Evolutionary conservation across 1,140 invertebrate species (phyloP).

Genomic region (Papilio aristodemus): DNA sequence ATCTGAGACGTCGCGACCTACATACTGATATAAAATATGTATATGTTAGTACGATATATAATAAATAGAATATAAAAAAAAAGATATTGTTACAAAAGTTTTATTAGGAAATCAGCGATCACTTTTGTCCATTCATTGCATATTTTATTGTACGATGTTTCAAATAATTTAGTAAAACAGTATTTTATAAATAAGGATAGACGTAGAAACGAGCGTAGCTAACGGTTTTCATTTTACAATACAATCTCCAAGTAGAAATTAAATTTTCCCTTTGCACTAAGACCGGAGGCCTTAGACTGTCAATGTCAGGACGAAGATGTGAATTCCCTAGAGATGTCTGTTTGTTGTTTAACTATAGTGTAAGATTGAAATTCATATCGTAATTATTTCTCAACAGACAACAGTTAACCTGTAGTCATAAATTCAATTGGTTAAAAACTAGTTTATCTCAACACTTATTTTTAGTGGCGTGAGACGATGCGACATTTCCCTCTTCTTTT

Average conservation of each 20-base stretch:
- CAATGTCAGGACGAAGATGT: conserved; percentile 21
- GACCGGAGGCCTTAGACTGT: conserved; percentile 23
- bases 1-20: neutral
- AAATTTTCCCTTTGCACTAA: conserved; percentile 44
- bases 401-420: too few relatives aligned
- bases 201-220: neutral
- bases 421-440: too few relatives aligned
- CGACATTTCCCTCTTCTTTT: too few relatives aligned
- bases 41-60: conserved; percentile 1
- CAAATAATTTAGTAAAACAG: neutral
- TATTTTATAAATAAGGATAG: neutral
- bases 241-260: conserved; percentile 48
- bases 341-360: neutral
- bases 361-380: too few relatives aligned
- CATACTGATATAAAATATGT: neutral
- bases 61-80: too few relatives aligned
- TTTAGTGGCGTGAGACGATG: too few relatives aligned
- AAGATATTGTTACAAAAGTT: too few relatives aligned
- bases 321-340: neutral
- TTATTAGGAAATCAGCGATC: too few relatives aligned
- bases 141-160: too few relatives aligned
- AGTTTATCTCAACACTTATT: too few relatives aligned
- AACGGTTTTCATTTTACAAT: conserved; percentile 17
- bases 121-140: too few relatives aligned
- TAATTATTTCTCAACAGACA: too few relatives aligned